phyloP scores from a whole-genome alignment of 37 sponge, comb jelly and placozoan genomes.

The Agelas oroides region DNA sequence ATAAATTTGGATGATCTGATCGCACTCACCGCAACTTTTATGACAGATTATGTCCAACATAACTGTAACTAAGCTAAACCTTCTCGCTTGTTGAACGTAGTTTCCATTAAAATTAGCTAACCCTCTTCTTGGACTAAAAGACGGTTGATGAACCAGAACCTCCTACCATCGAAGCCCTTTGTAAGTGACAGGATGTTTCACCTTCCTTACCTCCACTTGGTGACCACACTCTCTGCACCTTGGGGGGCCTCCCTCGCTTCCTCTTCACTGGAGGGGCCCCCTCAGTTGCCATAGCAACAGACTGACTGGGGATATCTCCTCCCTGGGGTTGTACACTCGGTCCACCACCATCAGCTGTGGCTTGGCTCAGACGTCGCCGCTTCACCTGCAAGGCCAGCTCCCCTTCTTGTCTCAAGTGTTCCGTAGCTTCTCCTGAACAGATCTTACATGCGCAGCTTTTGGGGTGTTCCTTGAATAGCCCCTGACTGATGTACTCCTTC shows the following conservation, averaged over 20 bases:
- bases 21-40: no score
- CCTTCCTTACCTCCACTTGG: constrained; percentile 57
- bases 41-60: no score
- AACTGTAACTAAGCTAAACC: no score
- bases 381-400: constrained; percentile 59
- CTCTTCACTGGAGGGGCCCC: constrained; percentile 14
- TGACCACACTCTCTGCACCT: constrained; percentile 54
- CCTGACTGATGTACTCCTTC: constrained; percentile 69
- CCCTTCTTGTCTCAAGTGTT: constrained; percentile 47
- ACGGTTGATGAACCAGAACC: no score
- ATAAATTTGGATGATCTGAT: no score
- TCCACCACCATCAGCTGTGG: constrained; percentile 15
- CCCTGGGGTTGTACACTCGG: neutral
- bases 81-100: no score
- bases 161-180: no score
- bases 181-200: no score
- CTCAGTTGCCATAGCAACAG: neutral
- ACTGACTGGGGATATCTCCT: neutral
- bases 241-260: neutral
- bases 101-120: no score
- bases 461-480: constrained; percentile 69
- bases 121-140: no score
- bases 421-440: constrained; percentile 54
- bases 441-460: constrained; percentile 66
- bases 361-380: constrained; percentile 61